Evolutionary conservation across 2,113 vertebrate genomes (phyloP).

Genomic region (Neolamprologus fasciatus): DNA sequence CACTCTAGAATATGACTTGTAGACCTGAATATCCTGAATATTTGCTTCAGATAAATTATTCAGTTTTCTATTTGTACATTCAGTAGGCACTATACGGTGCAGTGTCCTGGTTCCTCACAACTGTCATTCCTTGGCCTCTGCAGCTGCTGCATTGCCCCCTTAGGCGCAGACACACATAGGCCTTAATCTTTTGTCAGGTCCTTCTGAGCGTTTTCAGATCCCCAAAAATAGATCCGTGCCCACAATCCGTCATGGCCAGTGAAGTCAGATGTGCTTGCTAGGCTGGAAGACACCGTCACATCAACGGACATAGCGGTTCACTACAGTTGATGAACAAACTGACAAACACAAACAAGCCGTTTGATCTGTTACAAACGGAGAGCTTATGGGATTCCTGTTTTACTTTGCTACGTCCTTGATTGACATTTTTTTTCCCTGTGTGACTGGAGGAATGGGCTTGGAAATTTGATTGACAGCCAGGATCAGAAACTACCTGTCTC

Average conservation of each 20-base stretch:
- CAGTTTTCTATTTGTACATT: background rate
- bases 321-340: background rate
- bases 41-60: background rate
- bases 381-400: background rate
- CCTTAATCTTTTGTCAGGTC: constrained; percentile 14
- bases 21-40: background rate
- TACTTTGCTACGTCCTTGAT: background rate
- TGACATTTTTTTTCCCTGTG: background rate
- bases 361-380: background rate
- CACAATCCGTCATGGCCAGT: background rate
- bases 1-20: background rate
- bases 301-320: background rate
- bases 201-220: background rate
- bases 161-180: background rate
- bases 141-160: constrained; percentile 8
- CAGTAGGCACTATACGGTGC: background rate
- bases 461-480: constrained; percentile 30
- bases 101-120: background rate
- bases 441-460: constrained; percentile 1
- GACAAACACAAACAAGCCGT: constrained; percentile 26
- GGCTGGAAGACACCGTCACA: background rate
- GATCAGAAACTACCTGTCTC: constrained; percentile 4
- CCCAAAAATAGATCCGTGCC: background rate
- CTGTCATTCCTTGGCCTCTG: background rate
- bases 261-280: background rate